Evolutionary conservation across 2,797 vertebrate genomes (phyloP).

Genomic region (Alectoris magna): DNA sequence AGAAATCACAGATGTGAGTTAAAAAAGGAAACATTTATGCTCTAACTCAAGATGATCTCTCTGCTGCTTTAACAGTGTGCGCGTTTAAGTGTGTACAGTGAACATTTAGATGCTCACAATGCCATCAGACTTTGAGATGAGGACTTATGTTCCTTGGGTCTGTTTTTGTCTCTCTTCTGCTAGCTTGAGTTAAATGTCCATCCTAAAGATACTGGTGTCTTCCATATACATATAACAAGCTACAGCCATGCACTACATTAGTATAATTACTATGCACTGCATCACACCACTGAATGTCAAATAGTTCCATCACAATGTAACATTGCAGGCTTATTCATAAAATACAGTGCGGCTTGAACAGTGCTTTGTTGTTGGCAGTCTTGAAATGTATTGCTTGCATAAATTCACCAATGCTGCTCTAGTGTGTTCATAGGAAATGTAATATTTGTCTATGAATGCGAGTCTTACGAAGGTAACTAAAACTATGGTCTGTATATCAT

Average conservation of each 20-base stretch:
- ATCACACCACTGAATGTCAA: slow-evolving; percentile 54
- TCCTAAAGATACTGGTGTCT: slow-evolving; percentile 52
- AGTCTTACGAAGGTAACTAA: slow-evolving; percentile 24
- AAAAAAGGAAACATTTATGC: neutral
- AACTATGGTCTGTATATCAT: neutral
- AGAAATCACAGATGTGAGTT: neutral
- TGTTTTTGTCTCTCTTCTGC: slow-evolving; percentile 42
- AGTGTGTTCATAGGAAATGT: slow-evolving; percentile 41
- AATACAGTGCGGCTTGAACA: neutral
- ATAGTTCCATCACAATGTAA: slow-evolving; percentile 27
- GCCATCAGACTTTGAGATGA: slow-evolving; percentile 77
- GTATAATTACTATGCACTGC: slow-evolving; percentile 24
- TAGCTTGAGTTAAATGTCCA: slow-evolving; percentile 33
- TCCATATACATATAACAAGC: slow-evolving; percentile 46
- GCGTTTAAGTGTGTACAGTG: neutral
- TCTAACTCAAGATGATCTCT: slow-evolving; percentile 23
- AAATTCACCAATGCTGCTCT: slow-evolving; percentile 48
- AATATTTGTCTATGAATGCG: slow-evolving; percentile 19
- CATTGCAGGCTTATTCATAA: slow-evolving; percentile 65
- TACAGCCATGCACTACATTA: slow-evolving; percentile 36
- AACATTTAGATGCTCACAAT: slow-evolving; percentile 1
- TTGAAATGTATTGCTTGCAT: slow-evolving; percentile 60
- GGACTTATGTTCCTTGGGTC: slow-evolving; percentile 39
- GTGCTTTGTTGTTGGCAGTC: slow-evolving; percentile 57
- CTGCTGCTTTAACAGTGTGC: neutral